Conservation (phyloP, 2,113 vertebrate species). For the Menura novaehollandiae region DNA sequence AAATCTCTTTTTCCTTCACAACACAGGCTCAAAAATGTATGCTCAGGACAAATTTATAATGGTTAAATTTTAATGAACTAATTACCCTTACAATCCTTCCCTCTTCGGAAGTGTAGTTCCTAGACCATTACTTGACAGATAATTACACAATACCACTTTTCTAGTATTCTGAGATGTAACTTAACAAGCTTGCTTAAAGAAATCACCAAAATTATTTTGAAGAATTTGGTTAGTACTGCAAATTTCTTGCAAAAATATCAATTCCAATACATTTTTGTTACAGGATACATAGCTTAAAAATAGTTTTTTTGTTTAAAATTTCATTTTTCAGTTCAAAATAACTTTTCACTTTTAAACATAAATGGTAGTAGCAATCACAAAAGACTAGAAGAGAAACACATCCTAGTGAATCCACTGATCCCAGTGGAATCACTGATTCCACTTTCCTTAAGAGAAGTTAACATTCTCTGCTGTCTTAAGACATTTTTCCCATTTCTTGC, state of each 20-base stretch:
- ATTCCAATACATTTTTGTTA: neutral
- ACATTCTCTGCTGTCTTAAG: neutral
- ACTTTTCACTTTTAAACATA: neutral
- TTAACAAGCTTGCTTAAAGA: neutral
- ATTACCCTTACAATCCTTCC: neutral
- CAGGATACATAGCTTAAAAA: neutral
- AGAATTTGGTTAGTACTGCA: neutral
- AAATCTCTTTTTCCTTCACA: neutral
- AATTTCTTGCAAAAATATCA: neutral
- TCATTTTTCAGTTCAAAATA: neutral
- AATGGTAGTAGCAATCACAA: neutral
- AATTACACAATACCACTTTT: neutral
- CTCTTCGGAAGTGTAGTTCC: neutral
- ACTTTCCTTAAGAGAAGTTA: no score
- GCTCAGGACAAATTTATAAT: neutral
- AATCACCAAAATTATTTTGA: neutral
- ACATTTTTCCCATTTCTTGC: neutral
- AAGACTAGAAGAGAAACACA: neutral
- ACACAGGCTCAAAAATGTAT: neutral
- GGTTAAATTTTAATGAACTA: neutral
- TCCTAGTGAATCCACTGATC: neutral
- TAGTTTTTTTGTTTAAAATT: neutral
- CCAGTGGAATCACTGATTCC: no score
- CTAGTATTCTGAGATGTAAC: neutral
- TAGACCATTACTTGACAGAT: neutral